Evolutionary conservation across 2,113 vertebrate species (phyloP).

Genomic region (Tragelaphus strepsiceros): DNA sequence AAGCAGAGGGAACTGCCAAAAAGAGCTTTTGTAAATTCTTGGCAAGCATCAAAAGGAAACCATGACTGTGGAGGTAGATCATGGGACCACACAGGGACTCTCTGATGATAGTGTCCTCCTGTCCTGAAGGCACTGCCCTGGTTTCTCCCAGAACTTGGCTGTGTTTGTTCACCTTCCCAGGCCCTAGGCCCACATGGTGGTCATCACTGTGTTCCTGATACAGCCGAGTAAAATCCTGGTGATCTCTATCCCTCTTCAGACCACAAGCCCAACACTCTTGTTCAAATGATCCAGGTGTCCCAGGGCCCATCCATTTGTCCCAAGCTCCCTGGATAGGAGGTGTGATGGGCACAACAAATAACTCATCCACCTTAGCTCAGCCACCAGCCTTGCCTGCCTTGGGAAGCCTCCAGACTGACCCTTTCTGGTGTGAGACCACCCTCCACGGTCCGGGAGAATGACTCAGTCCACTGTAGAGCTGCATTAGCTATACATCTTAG

Average conservation of each 20-base stretch:
- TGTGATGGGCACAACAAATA: neutral
- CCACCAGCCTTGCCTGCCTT: neutral
- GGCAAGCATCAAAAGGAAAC: neutral
- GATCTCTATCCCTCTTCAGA: neutral
- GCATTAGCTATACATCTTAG: neutral
- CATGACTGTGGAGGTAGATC: rapidly evolving
- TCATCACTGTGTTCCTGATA: neutral
- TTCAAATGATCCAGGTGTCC: neutral
- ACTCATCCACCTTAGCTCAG: rapidly evolving
- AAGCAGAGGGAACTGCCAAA: neutral
- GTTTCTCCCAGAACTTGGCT: rapidly evolving
- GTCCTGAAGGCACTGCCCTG: neutral
- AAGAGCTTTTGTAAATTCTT: neutral
- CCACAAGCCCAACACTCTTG: neutral
- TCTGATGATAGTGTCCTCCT: neutral
- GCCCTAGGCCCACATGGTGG: neutral
- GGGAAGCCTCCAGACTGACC: too few species aligned
- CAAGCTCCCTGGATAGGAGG: neutral
- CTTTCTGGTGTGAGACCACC: neutral
- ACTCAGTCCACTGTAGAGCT: neutral
- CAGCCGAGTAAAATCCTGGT: neutral
- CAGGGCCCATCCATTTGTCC: neutral
- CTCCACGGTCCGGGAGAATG: too few species aligned
- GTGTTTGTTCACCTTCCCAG: neutral
- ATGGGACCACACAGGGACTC: rapidly evolving